Percentiles rank a stretch among this genome's conserved stretches.
These are phyloP conservation scores for Drosophila putrida DNA, from an alignment of 2,888 invertebrate genomes.

Conservation along the genomic window DNA sequence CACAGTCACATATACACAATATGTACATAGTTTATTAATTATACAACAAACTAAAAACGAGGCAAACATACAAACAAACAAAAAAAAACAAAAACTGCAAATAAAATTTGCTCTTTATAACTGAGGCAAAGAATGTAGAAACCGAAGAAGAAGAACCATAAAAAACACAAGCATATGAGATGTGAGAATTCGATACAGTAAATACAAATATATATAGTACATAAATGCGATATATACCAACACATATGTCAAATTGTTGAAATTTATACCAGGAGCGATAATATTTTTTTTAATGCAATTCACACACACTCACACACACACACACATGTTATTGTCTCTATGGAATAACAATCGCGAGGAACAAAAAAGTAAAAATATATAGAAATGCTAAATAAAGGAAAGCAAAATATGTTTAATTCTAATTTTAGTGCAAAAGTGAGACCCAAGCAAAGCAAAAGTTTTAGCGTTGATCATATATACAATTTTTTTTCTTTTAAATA, in stretches of 20 bases:
- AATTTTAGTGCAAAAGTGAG: constrained; percentile 49
- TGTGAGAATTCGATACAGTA: constrained; percentile 16
- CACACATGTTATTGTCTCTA: constrained; percentile 38
- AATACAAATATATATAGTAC: constrained; percentile 24
- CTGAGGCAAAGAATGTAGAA: constrained; percentile 50
- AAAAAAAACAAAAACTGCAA: too few species aligned
- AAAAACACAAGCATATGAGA: constrained; percentile 22
- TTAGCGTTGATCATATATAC: constrained; percentile 61
- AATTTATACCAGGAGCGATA: constrained; percentile 74
- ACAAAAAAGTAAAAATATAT: not conserved
- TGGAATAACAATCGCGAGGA: constrained; percentile 17
- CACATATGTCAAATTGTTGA: constrained; percentile 71
- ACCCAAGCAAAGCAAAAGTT: constrained; percentile 47
- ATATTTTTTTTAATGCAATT: constrained; percentile 65
- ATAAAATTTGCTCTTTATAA: constrained; percentile 60
- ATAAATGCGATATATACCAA: constrained; percentile 40
- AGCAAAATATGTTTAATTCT: constrained; percentile 45
- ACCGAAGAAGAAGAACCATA: constrained; percentile 38
- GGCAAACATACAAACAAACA: constrained; percentile 58
- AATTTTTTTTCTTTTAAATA: constrained; percentile 69
- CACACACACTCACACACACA: constrained; percentile 33
- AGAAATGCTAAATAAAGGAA: constrained; percentile 27
- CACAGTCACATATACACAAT: constrained; percentile 39
- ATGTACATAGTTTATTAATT: constrained; percentile 80
- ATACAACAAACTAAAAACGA: constrained; percentile 70